These are phyloP conservation scores for Panthera tigris DNA, from an alignment of 2,113 vertebrate genomes.

Conservation along the genomic window DNA sequence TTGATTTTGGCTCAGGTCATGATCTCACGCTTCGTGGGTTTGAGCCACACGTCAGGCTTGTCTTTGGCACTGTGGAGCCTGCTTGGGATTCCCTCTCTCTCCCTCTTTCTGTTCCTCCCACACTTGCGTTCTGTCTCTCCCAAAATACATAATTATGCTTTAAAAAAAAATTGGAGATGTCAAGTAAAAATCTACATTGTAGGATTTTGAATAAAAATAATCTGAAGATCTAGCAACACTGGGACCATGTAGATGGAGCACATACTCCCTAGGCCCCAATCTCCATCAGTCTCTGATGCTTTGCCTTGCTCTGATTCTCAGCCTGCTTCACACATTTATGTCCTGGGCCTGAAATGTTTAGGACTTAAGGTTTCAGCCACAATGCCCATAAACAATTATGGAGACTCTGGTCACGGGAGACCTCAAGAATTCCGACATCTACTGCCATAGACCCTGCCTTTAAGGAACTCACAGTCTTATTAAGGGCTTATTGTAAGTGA, in stretches of 20 bases:
- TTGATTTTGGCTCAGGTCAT: too few relatives aligned
- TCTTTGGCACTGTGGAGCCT: too few relatives aligned
- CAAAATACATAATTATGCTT: too few relatives aligned
- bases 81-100: too few relatives aligned
- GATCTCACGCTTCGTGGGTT: too few relatives aligned
- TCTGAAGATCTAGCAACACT: neutral
- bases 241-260: neutral
- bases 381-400: neutral
- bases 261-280: neutral
- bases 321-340: neutral
- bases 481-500: conserved; percentile 65
- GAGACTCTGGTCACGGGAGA: neutral
- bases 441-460: neutral
- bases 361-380: neutral
- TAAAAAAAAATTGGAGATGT: neutral
- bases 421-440: neutral
- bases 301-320: neutral
- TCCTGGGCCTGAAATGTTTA: neutral
- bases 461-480: conserved; percentile 55
- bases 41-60: too few relatives aligned
- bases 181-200: neutral
- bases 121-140: too few relatives aligned
- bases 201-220: neutral
- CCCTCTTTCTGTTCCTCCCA: too few relatives aligned
- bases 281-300: neutral